These are phyloP conservation scores for Arge pagana DNA, from an alignment of 2,888 invertebrate species.

Conservation along the genomic window DNA sequence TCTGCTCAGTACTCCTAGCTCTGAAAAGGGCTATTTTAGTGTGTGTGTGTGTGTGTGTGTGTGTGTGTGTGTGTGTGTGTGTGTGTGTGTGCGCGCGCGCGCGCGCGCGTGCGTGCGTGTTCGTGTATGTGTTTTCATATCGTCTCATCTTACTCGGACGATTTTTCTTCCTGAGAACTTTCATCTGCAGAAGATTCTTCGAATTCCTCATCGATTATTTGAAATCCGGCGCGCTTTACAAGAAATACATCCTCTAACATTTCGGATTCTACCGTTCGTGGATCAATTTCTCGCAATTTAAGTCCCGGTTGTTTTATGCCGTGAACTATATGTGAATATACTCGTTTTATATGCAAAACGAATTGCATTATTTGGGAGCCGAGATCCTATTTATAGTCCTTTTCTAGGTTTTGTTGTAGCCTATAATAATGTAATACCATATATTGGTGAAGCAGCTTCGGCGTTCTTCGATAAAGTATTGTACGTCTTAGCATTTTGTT, in stretches of 20 bases:
- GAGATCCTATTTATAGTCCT: not conserved
- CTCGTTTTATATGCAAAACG: constrained; percentile 17
- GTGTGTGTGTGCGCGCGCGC: too few relatives aligned
- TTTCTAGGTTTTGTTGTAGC: not conserved
- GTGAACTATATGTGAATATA: constrained; percentile 19
- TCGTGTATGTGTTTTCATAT: too few relatives aligned
- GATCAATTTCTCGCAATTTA: constrained; percentile 17
- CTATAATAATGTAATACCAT: constrained; percentile 25
- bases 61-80: too few relatives aligned
- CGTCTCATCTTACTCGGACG: too few relatives aligned
- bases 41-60: constrained; percentile 1
- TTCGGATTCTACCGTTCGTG: constrained; percentile 9
- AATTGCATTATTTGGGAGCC: constrained; percentile 28
- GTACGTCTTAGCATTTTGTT: constrained; percentile 25
- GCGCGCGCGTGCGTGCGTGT: too few relatives aligned
- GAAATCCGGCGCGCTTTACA: too few relatives aligned
- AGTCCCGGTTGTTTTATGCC: constrained; percentile 12
- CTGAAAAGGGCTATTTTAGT: not conserved
- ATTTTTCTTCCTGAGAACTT: too few relatives aligned
- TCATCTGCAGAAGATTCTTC: too few relatives aligned
- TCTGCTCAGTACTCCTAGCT: constrained; percentile 16
- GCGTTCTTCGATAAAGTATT: constrained; percentile 19
- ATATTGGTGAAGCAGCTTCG: constrained; percentile 27
- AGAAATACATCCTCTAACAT: too few relatives aligned
- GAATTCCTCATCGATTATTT: too few relatives aligned